A percentile compares a stretch with the other conserved stretches of the same genome.
Conservation (phyloP, 2,888 invertebrate genomes). For the Cantharis flavilabris region DNA sequence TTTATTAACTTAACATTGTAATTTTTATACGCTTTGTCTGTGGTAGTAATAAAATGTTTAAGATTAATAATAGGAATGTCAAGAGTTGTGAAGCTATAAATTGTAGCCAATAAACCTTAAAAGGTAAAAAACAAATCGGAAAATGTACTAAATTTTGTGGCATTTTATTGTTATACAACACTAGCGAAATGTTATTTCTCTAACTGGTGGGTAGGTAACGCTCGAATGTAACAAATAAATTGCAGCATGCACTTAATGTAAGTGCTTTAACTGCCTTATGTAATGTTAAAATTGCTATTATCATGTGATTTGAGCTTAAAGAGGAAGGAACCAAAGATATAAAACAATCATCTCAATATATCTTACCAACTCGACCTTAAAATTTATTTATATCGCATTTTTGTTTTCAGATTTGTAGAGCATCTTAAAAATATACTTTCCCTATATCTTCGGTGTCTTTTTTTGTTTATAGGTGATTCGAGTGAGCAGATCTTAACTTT, state of each 20-base stretch:
- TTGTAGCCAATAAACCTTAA: neutral
- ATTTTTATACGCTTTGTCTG: neutral
- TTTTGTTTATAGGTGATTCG: neutral
- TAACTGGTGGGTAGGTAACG: slow-evolving; percentile 2
- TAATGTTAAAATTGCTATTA: slow-evolving; percentile 2
- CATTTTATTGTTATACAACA: slow-evolving; percentile 16
- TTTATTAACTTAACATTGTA: neutral
- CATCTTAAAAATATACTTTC: neutral
- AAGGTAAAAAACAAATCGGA: neutral
- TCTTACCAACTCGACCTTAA: neutral
- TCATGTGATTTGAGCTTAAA: neutral
- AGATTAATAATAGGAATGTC: neutral
- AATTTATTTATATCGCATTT: neutral
- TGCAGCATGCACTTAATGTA: slow-evolving; percentile 25
- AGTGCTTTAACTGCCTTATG: slow-evolving; percentile 22
- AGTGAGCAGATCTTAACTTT: neutral
- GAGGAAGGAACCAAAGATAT: neutral
- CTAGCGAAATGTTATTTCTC: slow-evolving; percentile 14
- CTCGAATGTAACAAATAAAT: slow-evolving; percentile 16
- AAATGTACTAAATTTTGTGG: neutral
- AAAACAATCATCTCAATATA: neutral
- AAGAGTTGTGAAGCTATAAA: neutral
- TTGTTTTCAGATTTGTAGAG: neutral
- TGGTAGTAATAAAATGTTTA: neutral
- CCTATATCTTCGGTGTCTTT: neutral